Base-by-base conservation (phyloP, 53 echinoderm and acorn worm genomes). In the Paelopatides confundens region DNA sequence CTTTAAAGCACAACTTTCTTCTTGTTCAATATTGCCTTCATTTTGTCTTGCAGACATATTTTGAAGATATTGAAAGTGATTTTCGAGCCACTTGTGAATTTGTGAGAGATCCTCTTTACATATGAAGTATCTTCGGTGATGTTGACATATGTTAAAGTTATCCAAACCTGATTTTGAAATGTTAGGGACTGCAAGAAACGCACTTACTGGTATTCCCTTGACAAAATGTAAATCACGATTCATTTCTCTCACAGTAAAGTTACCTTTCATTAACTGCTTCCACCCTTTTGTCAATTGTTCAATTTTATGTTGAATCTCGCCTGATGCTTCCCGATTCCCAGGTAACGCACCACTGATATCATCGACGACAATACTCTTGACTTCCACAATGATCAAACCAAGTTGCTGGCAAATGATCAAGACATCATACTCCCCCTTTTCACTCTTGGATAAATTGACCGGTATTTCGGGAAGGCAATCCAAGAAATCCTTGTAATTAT, bases 181-280 rank as follows among this genome's bases (percentile, higher is more conserved):
- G 79, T 47, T 47, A 15, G 79, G 79, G 46, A 79, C 13, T 53
- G 26, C 79, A 18, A 79, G 33, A 32, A 79, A 79, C 3, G 50
- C 31, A 2, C 29, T 79, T 14, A 13, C 28, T 52, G 79, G 79
- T 17, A 52, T 31, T 32, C 21, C 14, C 49, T 49, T 79, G 2
- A 79, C 79, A 54, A 54, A 79, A 48, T 15, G 6, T 28, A 52
- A 27, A 32, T 79, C 79, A 2, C 79, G 79, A 27, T 79, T 79
- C 79, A 79, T 79, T 30, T 79, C 79, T 31, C 53, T 49, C 29
- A 31, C 50, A 17, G 31, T 48, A 30, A 52, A 79, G 24, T 52
- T 52, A 5, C 79, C 53, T 79, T 50, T 79, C 79, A 79, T 79
- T 53, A 79, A 52, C 31, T 79, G 79, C 9, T 13, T 11, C 53